Conservation (phyloP, 2,888 invertebrate genomes). For the Schizaphis graminum region DNA sequence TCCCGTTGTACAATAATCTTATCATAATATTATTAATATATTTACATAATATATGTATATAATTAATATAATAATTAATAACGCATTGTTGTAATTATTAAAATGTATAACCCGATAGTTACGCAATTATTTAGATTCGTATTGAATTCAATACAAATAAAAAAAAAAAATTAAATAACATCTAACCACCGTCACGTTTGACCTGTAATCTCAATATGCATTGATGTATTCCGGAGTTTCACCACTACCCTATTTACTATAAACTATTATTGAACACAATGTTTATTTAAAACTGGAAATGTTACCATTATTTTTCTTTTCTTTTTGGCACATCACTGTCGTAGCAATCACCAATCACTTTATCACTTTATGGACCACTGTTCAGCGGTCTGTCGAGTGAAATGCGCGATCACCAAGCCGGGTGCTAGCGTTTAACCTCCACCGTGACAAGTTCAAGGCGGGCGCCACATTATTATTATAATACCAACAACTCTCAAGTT, state of each 20-base stretch:
- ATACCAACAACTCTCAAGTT: neutral
- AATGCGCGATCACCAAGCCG: neutral
- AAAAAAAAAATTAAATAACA: neutral
- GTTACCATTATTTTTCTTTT: neutral
- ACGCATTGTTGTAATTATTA: neutral
- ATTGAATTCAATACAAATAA: neutral
- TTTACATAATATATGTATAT: too few relatives aligned
- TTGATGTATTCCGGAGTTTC: neutral
- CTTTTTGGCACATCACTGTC: neutral
- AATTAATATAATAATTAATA: neutral
- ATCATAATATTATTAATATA: neutral
- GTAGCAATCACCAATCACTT: neutral
- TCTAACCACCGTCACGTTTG: neutral
- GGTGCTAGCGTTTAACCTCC: constrained; percentile 10
- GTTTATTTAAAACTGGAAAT: neutral
- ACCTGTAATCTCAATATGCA: neutral
- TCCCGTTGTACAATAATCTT: neutral
- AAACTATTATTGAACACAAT: neutral
- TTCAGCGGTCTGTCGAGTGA: neutral
- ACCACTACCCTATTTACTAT: neutral
- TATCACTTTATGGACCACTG: neutral
- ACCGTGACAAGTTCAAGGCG: constrained; percentile 52
- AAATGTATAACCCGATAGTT: neutral
- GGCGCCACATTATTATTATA: neutral
- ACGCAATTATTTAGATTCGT: neutral